Evolutionary conservation across 2,888 invertebrate genomes (phyloP).

Genomic region (Willowsia nigromaculata): DNA sequence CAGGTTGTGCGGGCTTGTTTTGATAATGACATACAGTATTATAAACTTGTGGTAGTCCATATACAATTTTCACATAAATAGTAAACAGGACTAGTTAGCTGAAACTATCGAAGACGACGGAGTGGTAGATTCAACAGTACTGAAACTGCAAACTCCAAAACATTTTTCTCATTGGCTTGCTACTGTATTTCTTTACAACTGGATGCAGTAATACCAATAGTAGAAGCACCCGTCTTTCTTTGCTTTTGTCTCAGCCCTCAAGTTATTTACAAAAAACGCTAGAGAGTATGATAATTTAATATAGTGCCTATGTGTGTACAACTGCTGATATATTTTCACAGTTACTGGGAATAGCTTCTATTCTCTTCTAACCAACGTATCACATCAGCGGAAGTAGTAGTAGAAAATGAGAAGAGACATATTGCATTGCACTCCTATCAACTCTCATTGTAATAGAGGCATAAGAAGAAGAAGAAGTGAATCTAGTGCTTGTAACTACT

Average conservation of each 20-base stretch:
- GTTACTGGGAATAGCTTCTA: background rate
- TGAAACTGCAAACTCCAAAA: background rate
- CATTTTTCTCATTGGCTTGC: background rate
- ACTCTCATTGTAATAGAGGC: slow-evolving; percentile 9
- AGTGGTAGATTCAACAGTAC: background rate
- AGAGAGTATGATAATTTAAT: slow-evolving; percentile 33
- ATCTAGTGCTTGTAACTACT: background rate
- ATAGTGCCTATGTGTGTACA: background rate
- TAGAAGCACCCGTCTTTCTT: slow-evolving; percentile 4
- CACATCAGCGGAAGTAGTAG: background rate
- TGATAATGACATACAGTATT: slow-evolving; percentile 34
- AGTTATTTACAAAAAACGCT: slow-evolving; percentile 59
- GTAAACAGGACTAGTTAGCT: slow-evolving; percentile 20
- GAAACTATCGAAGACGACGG: background rate
- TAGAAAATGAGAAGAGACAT: slow-evolving; percentile 13
- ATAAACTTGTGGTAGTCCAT: slow-evolving; percentile 9
- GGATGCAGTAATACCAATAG: background rate
- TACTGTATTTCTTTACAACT: slow-evolving; percentile 10
- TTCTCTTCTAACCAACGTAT: background rate
- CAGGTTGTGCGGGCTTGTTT: background rate
- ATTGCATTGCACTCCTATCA: slow-evolving; percentile 29
- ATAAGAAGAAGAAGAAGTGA: background rate
- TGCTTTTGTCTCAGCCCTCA: slow-evolving; percentile 52
- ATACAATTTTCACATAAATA: background rate
- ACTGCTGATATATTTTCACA: background rate